Base-by-base conservation (phyloP, 2,888 invertebrate species). In the Idaea dimidiata region DNA sequence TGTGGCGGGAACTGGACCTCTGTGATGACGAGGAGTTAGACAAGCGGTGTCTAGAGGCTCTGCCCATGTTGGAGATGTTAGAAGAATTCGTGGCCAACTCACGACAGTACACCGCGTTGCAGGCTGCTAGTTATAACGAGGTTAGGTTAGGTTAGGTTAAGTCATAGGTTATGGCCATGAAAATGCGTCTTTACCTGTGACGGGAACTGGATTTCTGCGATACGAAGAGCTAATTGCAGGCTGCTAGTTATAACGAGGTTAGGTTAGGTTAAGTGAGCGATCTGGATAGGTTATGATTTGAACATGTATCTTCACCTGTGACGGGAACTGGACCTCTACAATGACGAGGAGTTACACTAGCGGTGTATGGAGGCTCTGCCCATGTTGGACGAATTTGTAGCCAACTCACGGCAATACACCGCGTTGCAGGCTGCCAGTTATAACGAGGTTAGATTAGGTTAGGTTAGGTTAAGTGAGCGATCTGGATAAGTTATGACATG, bases 131-230 rank as follows among this genome's bases (percentile, higher is more conserved):
- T 24, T 24, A 24, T 24, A 24, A 24, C 5, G 24, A 24, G 5
- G 24, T 24, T 3, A 24, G 24, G 5, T 5, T 3, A 24, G 1
- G 24, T 1, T 24, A 5, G 1, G 24, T 24, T 1, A 3, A 5
- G 24, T 5, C 5, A n/a, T n/a, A n/a, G n/a, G n/a, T n/a, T n/a
- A n/a, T n/a, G n/a, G n/a, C n/a, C n/a, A 86, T 94, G 87, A 94
- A 93, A 77, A 94, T 94, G 0, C 94, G 93, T 71, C 77, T 94
- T 0, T 94, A 93, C 60, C 65, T 93, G 0, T 94, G 94, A 94
- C 77, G 85, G 63, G 73, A 83, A 58, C 81, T 81, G n/a, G n/a
- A n/a, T n/a, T n/a, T n/a, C n/a, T n/a, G n/a, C n/a, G n/a, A n/a
- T n/a, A n/a, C n/a, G n/a, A n/a, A n/a, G n/a, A 0, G 66, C 80